Evolutionary conservation across 2,888 invertebrate genomes (phyloP).

Genomic region (Plagiodera versicolora): DNA sequence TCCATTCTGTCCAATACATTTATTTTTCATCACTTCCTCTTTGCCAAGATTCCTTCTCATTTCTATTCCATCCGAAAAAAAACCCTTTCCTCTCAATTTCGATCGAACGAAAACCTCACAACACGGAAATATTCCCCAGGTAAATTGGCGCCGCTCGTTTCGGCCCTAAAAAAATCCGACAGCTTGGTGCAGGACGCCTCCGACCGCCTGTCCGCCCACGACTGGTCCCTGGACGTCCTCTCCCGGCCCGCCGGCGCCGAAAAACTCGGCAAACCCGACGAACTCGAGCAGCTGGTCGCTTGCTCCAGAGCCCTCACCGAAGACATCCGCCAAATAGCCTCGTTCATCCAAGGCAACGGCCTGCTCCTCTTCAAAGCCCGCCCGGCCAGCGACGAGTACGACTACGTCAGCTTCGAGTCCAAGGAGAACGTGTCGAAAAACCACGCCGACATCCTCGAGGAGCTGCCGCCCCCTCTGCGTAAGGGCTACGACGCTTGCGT

Average conservation of each 20-base stretch:
- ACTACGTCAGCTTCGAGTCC: constrained; percentile 85
- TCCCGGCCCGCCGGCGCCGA: constrained; percentile 44
- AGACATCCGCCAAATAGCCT: constrained; percentile 86
- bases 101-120: too few relatives aligned
- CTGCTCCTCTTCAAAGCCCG: constrained; percentile 79
- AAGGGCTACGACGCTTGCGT: constrained; percentile 76
- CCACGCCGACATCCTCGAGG: constrained; percentile 72
- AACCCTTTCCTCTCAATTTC: too few relatives aligned
- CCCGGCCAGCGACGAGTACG: constrained; percentile 88
- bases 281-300: constrained; percentile 85
- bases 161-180: constrained; percentile 79
- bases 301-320: constrained; percentile 85
- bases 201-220: constrained; percentile 71
- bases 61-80: too few relatives aligned
- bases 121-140: too few relatives aligned
- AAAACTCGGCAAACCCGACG: constrained; percentile 69
- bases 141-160: constrained; percentile 77
- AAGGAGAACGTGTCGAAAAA: constrained; percentile 71
- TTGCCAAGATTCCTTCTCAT: too few relatives aligned
- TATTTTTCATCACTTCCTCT: too few relatives aligned
- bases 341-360: constrained; percentile 87
- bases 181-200: constrained; percentile 78
- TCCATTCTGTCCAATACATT: too few relatives aligned
- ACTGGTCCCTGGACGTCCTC: constrained; percentile 76
- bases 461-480: constrained; percentile 71